Percentiles rank a stretch among this genome's conserved stretches.
Evolutionary conservation across 1,140 invertebrate species (phyloP).

Genomic region (Prorops nasuta): DNA sequence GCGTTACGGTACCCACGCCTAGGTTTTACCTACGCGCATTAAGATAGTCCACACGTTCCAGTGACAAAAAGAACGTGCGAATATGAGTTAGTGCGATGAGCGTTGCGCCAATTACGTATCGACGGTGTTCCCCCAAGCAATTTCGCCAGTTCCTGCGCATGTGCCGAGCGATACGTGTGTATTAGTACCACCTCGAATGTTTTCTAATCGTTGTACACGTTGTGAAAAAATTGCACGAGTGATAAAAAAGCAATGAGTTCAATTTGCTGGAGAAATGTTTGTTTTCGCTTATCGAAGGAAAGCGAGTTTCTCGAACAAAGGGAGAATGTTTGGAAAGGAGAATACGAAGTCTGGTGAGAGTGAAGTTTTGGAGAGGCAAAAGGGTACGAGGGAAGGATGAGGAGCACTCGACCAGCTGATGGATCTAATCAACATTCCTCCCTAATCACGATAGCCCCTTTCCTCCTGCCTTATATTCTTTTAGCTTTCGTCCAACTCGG

Average conservation of each 20-base stretch:
- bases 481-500: too few relatives aligned
- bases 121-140: conserved; percentile 13
- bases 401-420: conserved; percentile 44
- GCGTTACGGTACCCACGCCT: conserved; percentile 1
- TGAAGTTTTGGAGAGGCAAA: conserved; percentile 26
- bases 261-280: too few relatives aligned
- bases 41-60: too few relatives aligned
- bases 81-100: conserved; percentile 27
- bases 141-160: background rate
- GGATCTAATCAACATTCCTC: conserved; percentile 53
- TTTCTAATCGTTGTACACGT: too few relatives aligned
- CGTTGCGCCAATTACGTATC: conserved; percentile 31
- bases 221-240: conserved; percentile 1
- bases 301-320: too few relatives aligned
- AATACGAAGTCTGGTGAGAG: too few relatives aligned
- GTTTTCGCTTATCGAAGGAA: too few relatives aligned
- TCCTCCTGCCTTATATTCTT: conserved; percentile 12
- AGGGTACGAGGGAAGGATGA: conserved; percentile 21
- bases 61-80: too few relatives aligned
- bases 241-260: background rate
- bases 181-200: too few relatives aligned
- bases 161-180: too few relatives aligned
- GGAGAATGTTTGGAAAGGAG: too few relatives aligned
- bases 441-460: conserved; percentile 41
- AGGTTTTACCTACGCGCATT: too few relatives aligned